Evolutionary conservation across 2,888 invertebrate genomes (phyloP).

Genomic region (Pycnomerus fuliginosus): DNA sequence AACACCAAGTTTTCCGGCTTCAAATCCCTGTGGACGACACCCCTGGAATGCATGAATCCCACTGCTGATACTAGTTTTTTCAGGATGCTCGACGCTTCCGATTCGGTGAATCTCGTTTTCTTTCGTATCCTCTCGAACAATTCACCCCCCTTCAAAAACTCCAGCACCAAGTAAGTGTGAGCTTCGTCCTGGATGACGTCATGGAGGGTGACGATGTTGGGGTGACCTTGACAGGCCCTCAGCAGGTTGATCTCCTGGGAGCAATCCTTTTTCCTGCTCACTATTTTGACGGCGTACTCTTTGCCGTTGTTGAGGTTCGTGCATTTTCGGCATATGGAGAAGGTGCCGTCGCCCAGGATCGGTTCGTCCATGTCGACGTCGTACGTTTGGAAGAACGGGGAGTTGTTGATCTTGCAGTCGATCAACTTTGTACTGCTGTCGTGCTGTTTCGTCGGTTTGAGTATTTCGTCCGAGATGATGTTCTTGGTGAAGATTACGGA

Average conservation of each 20-base stretch:
- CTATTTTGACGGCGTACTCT: slow-evolving; percentile 87
- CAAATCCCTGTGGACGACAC: slow-evolving; percentile 89
- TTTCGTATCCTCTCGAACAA: slow-evolving; percentile 66
- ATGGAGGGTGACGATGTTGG: slow-evolving; percentile 80
- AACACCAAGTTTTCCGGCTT: slow-evolving; percentile 88
- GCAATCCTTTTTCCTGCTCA: slow-evolving; percentile 66
- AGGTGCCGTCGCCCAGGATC: slow-evolving; percentile 85
- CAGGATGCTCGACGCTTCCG: slow-evolving; percentile 76
- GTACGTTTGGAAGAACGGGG: slow-evolving; percentile 84
- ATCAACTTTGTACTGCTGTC: slow-evolving; percentile 44
- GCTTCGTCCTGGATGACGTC: slow-evolving; percentile 80
- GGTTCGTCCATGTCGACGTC: slow-evolving; percentile 69
- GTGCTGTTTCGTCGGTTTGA: slow-evolving; percentile 57
- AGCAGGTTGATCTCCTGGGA: slow-evolving; percentile 76
- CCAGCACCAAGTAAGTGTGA: slow-evolving; percentile 89
- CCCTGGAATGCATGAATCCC: slow-evolving; percentile 77
- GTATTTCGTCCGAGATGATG: slow-evolving; percentile 71
- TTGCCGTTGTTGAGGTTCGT: slow-evolving; percentile 63
- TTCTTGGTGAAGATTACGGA: slow-evolving; percentile 83
- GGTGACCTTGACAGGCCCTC: slow-evolving; percentile 83
- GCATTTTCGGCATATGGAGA: slow-evolving; percentile 83
- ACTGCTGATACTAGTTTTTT: slow-evolving; percentile 81
- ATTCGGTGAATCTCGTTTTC: slow-evolving; percentile 71
- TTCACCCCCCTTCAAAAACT: slow-evolving; percentile 83
- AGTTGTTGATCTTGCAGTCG: slow-evolving; percentile 57